Evolutionary conservation across 1,140 invertebrate genomes (phyloP).

Genomic region (Apocrypta bakeri): DNA sequence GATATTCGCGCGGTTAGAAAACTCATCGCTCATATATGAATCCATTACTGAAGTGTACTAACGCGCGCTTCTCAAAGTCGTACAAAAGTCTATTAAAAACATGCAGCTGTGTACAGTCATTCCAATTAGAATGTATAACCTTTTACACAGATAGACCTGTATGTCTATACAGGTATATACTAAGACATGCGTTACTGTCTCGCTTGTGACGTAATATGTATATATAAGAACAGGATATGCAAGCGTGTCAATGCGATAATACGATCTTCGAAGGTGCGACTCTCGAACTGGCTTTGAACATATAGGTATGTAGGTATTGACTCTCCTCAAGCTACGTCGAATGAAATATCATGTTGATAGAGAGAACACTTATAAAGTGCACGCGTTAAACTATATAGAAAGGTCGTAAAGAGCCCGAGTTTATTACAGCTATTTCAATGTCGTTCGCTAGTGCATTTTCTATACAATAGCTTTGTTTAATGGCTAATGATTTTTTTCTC

Average conservation of each 20-base stretch:
- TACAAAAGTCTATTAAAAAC: neutral
- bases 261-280: conserved; percentile 12
- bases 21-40: too few species aligned
- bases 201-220: conserved; percentile 17
- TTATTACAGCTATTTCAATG: conserved; percentile 13
- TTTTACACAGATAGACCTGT: neutral
- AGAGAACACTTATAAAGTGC: neutral
- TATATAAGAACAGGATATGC: conserved; percentile 29
- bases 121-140: conserved; percentile 28
- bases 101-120: neutral
- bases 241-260: conserved; percentile 38
- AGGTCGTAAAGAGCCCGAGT: neutral
- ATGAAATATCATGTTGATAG: neutral
- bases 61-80: too few species aligned
- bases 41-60: too few species aligned
- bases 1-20: too few species aligned
- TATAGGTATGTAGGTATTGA: too few species aligned
- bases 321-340: neutral
- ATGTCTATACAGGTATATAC: too few species aligned
- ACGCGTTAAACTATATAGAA: neutral
- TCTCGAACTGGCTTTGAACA: conserved; percentile 1
- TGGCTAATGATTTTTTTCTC: neutral
- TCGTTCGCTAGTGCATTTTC: too few species aligned
- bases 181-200: too few species aligned
- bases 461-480: neutral